These are phyloP conservation scores for Zaprionus taronus DNA, from an alignment of 1,140 invertebrate genomes.

Conservation along the genomic window DNA sequence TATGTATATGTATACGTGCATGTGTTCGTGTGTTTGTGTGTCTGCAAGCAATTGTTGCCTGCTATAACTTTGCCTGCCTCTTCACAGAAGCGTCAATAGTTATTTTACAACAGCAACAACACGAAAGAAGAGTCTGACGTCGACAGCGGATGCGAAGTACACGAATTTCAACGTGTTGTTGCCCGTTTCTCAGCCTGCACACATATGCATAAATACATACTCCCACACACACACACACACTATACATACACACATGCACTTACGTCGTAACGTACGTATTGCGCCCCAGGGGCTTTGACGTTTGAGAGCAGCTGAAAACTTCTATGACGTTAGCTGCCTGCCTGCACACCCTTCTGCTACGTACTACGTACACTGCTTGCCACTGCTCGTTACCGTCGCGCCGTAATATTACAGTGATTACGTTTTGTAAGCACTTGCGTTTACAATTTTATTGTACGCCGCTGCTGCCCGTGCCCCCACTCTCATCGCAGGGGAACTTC, in stretches of 20 bases:
- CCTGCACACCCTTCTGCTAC: background rate
- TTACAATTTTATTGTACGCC: slow-evolving; percentile 73
- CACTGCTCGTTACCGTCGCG: slow-evolving; percentile 38
- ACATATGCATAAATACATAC: slow-evolving; percentile 19
- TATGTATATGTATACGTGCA: slow-evolving; percentile 55
- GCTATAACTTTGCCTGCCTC: slow-evolving; percentile 64
- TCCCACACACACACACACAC: background rate
- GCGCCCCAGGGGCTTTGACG: slow-evolving; percentile 57
- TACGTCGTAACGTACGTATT: slow-evolving; percentile 28
- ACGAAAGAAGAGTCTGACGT: slow-evolving; percentile 29
- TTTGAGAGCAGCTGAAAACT: slow-evolving; percentile 67
- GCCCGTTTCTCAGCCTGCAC: slow-evolving; percentile 47
- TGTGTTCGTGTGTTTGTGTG: slow-evolving; percentile 4
- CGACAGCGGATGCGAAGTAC: slow-evolving; percentile 65
- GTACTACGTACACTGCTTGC: background rate
- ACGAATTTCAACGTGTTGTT: slow-evolving; percentile 62
- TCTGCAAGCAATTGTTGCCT: slow-evolving; percentile 25
- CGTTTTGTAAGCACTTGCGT: slow-evolving; percentile 71
- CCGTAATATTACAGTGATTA: slow-evolving; percentile 77
- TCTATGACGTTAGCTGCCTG: slow-evolving; percentile 57
- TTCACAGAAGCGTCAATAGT: slow-evolving; percentile 75
- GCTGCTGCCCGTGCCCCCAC: slow-evolving; percentile 4
- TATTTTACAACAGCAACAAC: slow-evolving; percentile 58
- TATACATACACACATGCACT: background rate
- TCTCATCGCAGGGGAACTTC: slow-evolving; percentile 18